Conservation (phyloP, 2,797 vertebrate genomes). For the Malurus splendens region DNA sequence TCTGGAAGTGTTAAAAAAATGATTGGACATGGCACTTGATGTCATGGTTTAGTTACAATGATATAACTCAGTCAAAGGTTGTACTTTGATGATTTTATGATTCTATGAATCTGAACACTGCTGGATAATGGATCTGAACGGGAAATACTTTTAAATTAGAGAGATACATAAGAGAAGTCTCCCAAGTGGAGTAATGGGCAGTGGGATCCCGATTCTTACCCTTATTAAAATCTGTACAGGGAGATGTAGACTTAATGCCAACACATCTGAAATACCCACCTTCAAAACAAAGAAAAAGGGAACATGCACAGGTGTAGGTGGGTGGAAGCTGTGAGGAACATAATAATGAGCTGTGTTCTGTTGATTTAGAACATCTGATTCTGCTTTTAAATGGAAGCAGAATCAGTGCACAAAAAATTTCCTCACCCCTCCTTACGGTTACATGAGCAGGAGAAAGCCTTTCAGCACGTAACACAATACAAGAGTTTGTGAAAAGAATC, state of each 20-base stretch:
- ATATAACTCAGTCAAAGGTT: fast-evolving
- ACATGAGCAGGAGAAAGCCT: not conserved
- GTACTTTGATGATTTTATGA: too few species aligned
- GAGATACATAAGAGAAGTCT: not conserved
- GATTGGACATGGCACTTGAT: not conserved
- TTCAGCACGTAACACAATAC: not conserved
- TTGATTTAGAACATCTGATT: not conserved
- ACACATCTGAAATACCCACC: not conserved
- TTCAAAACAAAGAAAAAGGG: not conserved
- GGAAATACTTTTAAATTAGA: not conserved
- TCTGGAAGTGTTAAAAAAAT: not conserved
- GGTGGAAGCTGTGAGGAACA: not conserved
- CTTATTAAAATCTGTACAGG: not conserved
- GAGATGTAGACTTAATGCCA: not conserved
- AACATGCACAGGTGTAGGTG: not conserved
- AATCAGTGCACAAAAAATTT: not conserved
- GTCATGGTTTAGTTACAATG: not conserved
- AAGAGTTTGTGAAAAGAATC: not conserved
- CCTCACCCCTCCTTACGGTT: not conserved
- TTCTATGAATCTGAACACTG: not conserved
- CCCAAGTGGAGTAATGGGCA: not conserved
- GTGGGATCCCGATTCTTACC: not conserved
- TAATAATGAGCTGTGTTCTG: not conserved
- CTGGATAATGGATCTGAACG: not conserved
- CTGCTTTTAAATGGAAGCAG: not conserved